phyloP scores from a whole-genome alignment of 2,888 invertebrate genomes.

The Bellardia pandia region DNA sequence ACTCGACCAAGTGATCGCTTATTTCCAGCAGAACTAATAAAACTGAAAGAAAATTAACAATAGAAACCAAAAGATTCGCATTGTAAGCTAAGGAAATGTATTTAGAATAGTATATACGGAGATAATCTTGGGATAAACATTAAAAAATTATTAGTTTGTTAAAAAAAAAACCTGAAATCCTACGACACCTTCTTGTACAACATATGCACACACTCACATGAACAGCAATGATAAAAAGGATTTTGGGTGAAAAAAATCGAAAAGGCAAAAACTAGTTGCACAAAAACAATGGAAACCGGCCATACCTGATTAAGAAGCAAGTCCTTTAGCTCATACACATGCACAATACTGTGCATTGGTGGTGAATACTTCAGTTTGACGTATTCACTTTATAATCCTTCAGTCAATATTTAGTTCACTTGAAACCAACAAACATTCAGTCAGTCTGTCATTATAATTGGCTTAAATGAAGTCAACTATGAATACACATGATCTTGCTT shows the following conservation, averaged over 20 bases:
- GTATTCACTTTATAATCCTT: conserved; percentile 71
- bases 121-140: conserved; percentile 47
- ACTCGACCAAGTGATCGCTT: conserved; percentile 24
- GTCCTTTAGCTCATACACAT: conserved; percentile 1
- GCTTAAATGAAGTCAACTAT: conserved; percentile 84
- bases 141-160: conserved; percentile 7
- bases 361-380: conserved; percentile 38
- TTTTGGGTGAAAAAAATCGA: conserved; percentile 60
- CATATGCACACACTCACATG: conserved; percentile 40
- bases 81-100: background rate
- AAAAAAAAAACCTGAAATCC: conserved; percentile 24
- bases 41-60: conserved; percentile 2
- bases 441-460: conserved; percentile 78
- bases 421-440: conserved; percentile 35
- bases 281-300: conserved; percentile 24
- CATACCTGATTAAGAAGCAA: conserved; percentile 37
- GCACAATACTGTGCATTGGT: background rate
- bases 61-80: conserved; percentile 7
- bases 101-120: background rate
- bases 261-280: conserved; percentile 52
- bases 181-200: conserved; percentile 47
- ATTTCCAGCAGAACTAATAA: conserved; percentile 22
- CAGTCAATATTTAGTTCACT: conserved; percentile 59
- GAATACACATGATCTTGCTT: conserved; percentile 66
- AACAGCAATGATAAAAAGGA: conserved; percentile 59